Percentiles rank a stretch among this genome's conserved stretches.
Conservation (phyloP, 2,888 invertebrate species). For the Lycia hirtaria region DNA sequence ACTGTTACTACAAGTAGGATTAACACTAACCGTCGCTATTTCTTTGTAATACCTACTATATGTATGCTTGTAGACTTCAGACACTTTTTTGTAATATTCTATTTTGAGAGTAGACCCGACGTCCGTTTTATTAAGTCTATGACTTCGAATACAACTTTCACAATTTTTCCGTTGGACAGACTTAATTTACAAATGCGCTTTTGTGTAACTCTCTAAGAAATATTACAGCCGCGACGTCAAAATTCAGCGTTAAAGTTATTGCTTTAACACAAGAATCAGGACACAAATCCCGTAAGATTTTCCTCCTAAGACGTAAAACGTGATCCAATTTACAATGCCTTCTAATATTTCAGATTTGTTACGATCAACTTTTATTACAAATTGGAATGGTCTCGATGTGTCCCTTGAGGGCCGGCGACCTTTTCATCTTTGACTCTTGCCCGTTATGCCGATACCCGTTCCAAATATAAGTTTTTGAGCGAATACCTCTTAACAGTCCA, state of each 20-base stretch:
- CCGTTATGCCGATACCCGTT: conserved; percentile 52
- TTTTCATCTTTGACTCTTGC: conserved; percentile 59
- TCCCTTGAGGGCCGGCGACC: conserved; percentile 59
- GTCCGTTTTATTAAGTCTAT: too few relatives aligned
- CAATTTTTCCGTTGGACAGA: conserved; percentile 44
- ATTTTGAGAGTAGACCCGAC: too few relatives aligned
- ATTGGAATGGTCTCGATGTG: conserved; percentile 71
- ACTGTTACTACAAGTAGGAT: too few relatives aligned
- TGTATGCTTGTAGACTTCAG: too few relatives aligned
- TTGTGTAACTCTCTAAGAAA: conserved; percentile 43
- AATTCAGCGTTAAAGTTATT: conserved; percentile 40
- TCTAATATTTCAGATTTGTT: conserved; percentile 76
- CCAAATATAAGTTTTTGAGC: conserved; percentile 45
- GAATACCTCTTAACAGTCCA: conserved; percentile 40
- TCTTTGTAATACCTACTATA: too few relatives aligned
- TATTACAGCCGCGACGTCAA: conserved; percentile 39
- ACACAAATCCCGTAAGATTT: conserved; percentile 58
- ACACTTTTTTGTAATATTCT: too few relatives aligned
- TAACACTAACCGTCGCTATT: too few relatives aligned
- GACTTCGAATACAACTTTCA: conserved; percentile 48
- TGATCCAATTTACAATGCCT: conserved; percentile 74
- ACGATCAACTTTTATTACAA: conserved; percentile 75
- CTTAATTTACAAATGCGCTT: conserved; percentile 46
- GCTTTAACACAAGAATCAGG: conserved; percentile 52
- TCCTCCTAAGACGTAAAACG: conserved; percentile 67